Percentiles rank a stretch among this genome's conserved stretches.
These are phyloP conservation scores for Anas platyrhynchos DNA, from an alignment of 2,113 vertebrate species.

Conservation along the genomic window DNA sequence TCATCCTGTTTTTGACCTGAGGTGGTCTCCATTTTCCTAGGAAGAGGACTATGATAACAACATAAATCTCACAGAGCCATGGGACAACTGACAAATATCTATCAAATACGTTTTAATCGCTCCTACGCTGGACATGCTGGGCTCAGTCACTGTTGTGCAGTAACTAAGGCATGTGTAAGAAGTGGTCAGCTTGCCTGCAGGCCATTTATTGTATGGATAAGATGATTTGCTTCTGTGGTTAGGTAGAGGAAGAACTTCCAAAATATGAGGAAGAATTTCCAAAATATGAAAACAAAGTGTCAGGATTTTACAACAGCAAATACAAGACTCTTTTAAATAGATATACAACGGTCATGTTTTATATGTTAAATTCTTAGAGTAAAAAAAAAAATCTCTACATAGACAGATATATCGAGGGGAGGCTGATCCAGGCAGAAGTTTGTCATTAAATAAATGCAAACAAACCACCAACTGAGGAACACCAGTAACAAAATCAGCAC, in stretches of 20 bases:
- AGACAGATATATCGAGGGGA: neutral
- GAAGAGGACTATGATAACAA: neutral
- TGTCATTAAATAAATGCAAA: constrained; percentile 38
- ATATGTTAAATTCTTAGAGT: neutral
- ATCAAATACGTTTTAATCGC: neutral
- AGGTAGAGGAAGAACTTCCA: neutral
- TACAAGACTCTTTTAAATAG: constrained; percentile 36
- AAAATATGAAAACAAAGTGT: constrained; percentile 19
- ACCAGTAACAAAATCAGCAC: neutral
- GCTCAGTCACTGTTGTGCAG: neutral
- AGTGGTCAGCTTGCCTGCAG: neutral
- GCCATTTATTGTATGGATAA: neutral
- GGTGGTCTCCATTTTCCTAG: neutral
- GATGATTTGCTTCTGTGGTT: neutral
- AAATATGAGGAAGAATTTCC: neutral
- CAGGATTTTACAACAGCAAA: constrained; percentile 26
- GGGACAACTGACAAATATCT: neutral
- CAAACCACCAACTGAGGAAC: neutral
- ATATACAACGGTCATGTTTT: neutral
- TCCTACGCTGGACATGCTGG: neutral
- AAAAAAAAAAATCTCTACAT: neutral
- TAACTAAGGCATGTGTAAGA: neutral
- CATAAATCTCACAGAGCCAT: neutral
- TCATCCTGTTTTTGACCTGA: neutral
- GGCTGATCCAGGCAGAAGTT: neutral